Evolutionary conservation across 2,113 vertebrate genomes (phyloP).

Genomic region (Todiramphus chloris): DNA sequence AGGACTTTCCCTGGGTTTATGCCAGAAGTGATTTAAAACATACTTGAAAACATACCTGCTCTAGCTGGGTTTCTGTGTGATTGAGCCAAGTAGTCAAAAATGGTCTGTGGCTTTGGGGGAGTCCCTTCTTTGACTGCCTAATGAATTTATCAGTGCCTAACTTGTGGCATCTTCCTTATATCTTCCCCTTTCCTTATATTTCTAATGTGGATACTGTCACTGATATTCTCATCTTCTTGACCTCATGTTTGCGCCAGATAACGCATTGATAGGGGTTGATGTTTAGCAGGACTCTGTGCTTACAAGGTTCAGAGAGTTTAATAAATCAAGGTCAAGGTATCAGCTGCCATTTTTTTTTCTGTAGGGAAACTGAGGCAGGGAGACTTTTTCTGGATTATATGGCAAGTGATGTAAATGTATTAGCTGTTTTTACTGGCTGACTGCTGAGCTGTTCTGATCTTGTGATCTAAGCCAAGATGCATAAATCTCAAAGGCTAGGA

Average conservation of each 20-base stretch:
- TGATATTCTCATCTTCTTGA: neutral
- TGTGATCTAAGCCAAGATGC: neutral
- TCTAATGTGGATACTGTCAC: neutral
- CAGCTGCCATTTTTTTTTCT: neutral
- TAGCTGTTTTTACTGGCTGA: neutral
- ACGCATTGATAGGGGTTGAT: neutral
- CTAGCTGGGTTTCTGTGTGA: neutral
- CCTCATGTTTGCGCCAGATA: neutral
- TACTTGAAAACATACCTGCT: neutral
- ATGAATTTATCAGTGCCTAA: neutral
- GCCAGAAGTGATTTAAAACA: neutral
- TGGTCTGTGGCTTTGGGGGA: neutral
- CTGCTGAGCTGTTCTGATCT: neutral
- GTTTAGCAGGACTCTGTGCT: neutral
- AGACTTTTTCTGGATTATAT: neutral
- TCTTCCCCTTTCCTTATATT: neutral
- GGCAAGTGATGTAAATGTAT: neutral
- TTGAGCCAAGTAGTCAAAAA: neutral
- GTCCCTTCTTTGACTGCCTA: neutral
- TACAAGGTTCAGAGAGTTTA: neutral
- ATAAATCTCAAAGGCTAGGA: neutral
- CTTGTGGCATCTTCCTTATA: neutral
- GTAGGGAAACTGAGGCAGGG: conserved; percentile 22
- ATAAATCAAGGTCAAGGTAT: neutral
- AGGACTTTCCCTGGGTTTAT: neutral